These are phyloP conservation scores for Nezara viridula DNA, from an alignment of 2,888 invertebrate genomes.

Conservation along the genomic window DNA sequence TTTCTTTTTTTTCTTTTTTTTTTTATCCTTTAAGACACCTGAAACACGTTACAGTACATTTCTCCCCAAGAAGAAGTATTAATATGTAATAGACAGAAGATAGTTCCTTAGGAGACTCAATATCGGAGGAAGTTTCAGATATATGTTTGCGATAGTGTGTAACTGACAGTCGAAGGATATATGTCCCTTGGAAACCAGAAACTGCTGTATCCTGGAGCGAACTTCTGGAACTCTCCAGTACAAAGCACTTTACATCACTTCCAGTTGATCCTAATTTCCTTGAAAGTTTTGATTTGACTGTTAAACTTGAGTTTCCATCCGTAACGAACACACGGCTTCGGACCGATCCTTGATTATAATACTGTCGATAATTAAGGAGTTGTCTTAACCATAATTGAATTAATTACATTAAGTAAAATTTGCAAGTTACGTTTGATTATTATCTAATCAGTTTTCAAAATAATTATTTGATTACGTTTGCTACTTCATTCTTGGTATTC, in stretches of 20 bases:
- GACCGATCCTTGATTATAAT: background rate
- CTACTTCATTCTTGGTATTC: too few relatives aligned
- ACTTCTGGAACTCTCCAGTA: background rate
- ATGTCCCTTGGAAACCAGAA: conserved; percentile 12
- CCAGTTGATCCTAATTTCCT: conserved; percentile 24
- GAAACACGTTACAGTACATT: too few relatives aligned
- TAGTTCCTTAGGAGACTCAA: background rate
- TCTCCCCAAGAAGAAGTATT: too few relatives aligned
- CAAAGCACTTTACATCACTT: background rate
- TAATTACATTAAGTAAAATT: background rate
- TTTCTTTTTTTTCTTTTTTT: too few relatives aligned
- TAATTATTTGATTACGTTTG: too few relatives aligned
- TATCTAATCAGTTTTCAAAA: too few relatives aligned
- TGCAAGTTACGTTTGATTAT: background rate
- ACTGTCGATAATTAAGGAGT: background rate
- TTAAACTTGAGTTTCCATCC: background rate
- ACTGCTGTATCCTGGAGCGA: background rate
- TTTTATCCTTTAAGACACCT: too few relatives aligned
- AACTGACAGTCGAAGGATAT: background rate
- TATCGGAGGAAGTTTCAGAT: background rate
- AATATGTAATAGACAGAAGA: background rate
- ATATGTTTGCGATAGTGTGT: background rate
- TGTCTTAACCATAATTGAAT: background rate
- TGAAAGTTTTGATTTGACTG: conserved; percentile 11
- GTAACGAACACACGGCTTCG: background rate